Percentiles rank a stretch among this genome's conserved stretches.
Conservation (phyloP, 2,113 vertebrate genomes). For the Cygnus atratus region DNA sequence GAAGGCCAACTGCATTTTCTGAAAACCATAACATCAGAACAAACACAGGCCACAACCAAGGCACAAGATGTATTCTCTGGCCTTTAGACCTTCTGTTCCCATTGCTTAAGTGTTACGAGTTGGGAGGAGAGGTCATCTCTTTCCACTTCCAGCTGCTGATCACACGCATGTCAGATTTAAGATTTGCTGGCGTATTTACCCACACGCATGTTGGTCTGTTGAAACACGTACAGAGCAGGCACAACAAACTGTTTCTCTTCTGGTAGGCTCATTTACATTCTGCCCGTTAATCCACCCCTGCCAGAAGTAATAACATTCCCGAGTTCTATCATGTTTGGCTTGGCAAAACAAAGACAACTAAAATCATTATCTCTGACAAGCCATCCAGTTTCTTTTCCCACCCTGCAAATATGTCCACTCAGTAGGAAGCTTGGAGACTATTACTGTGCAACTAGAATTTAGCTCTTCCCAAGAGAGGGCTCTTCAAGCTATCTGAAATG, state of each 20-base stretch:
- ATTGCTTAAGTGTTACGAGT: not conserved
- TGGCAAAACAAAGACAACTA: not conserved
- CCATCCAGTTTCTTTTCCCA: not conserved
- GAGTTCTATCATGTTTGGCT: not conserved
- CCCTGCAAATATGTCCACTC: not conserved
- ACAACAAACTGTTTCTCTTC: not conserved
- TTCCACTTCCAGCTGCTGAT: slow-evolving; percentile 28
- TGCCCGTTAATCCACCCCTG: not conserved
- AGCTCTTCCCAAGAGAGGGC: not conserved
- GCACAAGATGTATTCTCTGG: not conserved
- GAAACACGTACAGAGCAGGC: not conserved
- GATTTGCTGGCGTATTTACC: not conserved
- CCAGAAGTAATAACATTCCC: not conserved
- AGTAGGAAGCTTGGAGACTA: not conserved
- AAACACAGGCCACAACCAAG: not conserved
- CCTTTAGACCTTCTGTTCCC: slow-evolving; percentile 60
- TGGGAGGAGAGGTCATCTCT: not conserved
- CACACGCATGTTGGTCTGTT: not conserved
- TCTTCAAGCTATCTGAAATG: not conserved
- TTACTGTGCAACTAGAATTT: not conserved
- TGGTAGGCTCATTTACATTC: not conserved
- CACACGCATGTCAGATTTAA: not conserved
- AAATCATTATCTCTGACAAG: not conserved
- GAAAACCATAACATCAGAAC: not conserved
- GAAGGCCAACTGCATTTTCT: not conserved